Evolutionary conservation across 2,888 invertebrate species (phyloP), one percentile per base, ranked within the genome.

Genomic region (Cordilura impudica): DNA sequence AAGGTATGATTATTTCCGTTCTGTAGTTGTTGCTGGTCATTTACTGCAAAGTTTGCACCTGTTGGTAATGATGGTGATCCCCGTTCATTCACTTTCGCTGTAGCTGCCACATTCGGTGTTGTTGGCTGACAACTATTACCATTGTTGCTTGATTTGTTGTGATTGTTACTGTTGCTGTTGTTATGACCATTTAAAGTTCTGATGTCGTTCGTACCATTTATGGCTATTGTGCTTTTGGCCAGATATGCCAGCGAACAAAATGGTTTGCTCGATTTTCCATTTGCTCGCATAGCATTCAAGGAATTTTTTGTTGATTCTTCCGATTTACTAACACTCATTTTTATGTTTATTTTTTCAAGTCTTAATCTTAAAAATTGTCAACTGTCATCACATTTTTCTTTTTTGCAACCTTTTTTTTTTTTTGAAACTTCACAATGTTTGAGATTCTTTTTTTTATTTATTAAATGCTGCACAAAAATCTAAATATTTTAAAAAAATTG

Each of bases 241-340:
- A 84, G 70, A 76, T 84, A 84, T 3, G 84, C 83, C 67, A 84
- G 70, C 75, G 83, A 83, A 49, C 84, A 83, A 61, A 84, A 84
- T 26, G 84, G 82, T 75, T 84, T 84, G 45, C 74, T 83, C 16
- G 76, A 67, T 26, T 79, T 81, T 0, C 12, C 18, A 35, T 54
- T 51, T 51, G 45, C 53, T 23, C 79, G 78, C 39, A 61, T 71
- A 14, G 63, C 56, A 65, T 53, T 72, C 39, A 66, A 53, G 3
- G 45, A 26, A 43, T 78, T 73, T 61, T 77, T 79, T 43, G 39
- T 56, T 26, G 45, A 69, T 31, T 76, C 65, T 18, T 18, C 60
- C 51, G 53, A 5, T 12, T 74, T 74, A 14, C 49, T 58, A 47
- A 76, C 81, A 76, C 73, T 83, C 82, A 82, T 82, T 60, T 69